Evolutionary conservation across 2,888 invertebrate species (phyloP).

Genomic region (Leptarthrus brevirostris): DNA sequence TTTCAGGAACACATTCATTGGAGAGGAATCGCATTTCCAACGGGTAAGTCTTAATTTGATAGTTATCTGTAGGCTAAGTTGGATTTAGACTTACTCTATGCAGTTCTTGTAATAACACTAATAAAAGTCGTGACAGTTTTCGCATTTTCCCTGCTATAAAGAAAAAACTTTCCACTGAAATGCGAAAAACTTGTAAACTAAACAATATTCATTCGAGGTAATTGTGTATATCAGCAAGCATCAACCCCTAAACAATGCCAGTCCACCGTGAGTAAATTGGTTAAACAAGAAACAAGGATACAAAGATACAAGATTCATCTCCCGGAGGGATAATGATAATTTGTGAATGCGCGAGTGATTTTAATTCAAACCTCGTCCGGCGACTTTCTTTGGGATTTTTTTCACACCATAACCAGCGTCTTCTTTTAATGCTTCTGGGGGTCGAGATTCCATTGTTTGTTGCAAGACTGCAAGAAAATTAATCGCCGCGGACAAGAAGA

Average conservation of each 20-base stretch:
- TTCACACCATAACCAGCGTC: constrained; percentile 30
- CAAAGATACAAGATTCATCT: neutral
- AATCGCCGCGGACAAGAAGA: constrained; percentile 38
- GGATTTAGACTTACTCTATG: too few relatives aligned
- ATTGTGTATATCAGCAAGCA: too few relatives aligned
- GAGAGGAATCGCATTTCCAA: too few relatives aligned
- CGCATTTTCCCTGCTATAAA: too few relatives aligned
- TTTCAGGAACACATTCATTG: too few relatives aligned
- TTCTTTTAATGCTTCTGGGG: neutral
- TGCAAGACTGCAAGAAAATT: constrained; percentile 12
- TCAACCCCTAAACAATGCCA: neutral
- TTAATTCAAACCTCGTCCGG: constrained; percentile 27
- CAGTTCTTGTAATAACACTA: too few relatives aligned
- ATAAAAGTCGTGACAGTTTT: too few relatives aligned
- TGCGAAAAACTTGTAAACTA: too few relatives aligned
- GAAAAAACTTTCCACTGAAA: too few relatives aligned
- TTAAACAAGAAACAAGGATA: neutral
- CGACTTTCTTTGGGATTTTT: constrained; percentile 35
- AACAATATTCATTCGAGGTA: too few relatives aligned
- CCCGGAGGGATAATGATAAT: constrained; percentile 25
- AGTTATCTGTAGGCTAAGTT: too few relatives aligned
- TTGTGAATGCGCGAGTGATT: constrained; percentile 30
- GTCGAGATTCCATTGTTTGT: constrained; percentile 1
- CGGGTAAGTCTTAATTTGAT: too few relatives aligned
- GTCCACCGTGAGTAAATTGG: neutral